These are phyloP conservation scores for Sinhomidia bicolor DNA, from an alignment of 2,888 invertebrate genomes.

Conservation along the genomic window DNA sequence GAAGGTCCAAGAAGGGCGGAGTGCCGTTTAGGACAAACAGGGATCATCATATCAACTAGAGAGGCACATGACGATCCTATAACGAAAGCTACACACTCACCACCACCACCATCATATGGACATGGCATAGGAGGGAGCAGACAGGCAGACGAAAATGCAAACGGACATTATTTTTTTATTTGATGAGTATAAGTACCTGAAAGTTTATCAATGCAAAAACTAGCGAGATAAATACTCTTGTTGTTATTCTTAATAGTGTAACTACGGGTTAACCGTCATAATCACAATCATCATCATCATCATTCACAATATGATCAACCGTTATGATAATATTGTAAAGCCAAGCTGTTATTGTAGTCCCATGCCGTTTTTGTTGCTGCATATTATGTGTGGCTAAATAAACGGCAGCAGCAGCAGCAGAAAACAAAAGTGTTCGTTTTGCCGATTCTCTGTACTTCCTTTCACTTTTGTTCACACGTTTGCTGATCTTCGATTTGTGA, in stretches of 20 bases:
- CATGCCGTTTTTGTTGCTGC: background rate
- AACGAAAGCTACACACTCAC: too few species aligned
- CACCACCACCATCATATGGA: background rate
- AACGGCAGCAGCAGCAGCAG: too few species aligned
- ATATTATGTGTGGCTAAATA: slow-evolving; percentile 14
- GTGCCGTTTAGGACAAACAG: slow-evolving; percentile 57
- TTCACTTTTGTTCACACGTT: slow-evolving; percentile 71
- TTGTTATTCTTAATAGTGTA: slow-evolving; percentile 11
- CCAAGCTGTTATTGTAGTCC: background rate
- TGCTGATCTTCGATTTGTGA: slow-evolving; percentile 64
- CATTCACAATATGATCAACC: background rate
- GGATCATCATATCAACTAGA: slow-evolving; percentile 56
- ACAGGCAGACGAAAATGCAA: background rate
- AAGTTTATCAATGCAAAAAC: slow-evolving; percentile 7
- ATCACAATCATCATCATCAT: too few species aligned
- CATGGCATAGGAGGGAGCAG: slow-evolving; percentile 2
- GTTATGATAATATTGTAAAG: background rate
- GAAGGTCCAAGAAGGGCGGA: slow-evolving; percentile 69
- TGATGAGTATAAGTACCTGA: slow-evolving; percentile 55
- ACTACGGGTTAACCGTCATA: slow-evolving; percentile 39
- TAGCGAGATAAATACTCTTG: background rate
- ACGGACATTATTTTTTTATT: too few species aligned
- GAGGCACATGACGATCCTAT: too few species aligned
- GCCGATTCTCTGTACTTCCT: slow-evolving; percentile 61
- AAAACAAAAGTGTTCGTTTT: slow-evolving; percentile 55